Percentiles rank a stretch among this genome's conserved stretches.
phyloP scores from a whole-genome alignment of 92 coral and sea anemone species.

The Paragorgia papillata region DNA sequence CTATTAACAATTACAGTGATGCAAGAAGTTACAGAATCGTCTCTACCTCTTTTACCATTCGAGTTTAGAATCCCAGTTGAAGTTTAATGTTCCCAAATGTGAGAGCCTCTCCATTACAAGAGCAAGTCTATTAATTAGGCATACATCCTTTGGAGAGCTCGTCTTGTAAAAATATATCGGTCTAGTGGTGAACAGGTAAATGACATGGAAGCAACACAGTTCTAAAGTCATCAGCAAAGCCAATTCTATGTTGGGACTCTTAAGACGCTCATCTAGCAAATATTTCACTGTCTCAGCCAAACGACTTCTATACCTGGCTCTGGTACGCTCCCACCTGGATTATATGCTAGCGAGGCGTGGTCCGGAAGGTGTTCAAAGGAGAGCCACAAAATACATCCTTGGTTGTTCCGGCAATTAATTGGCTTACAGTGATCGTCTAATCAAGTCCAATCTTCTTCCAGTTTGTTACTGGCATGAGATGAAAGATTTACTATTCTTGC shows the following conservation, averaged over 20 bases:
- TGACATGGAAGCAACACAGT: slow-evolving; percentile 24
- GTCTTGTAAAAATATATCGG: slow-evolving; percentile 30
- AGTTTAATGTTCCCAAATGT: slow-evolving; percentile 21
- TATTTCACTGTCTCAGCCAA: slow-evolving; percentile 15
- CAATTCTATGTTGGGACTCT: slow-evolving; percentile 39
- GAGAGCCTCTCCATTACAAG: not conserved
- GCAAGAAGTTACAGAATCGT: slow-evolving; percentile 12
- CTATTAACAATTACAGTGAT: slow-evolving; percentile 16
- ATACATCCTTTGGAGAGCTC: not conserved
- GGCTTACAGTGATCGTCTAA: slow-evolving; percentile 27
- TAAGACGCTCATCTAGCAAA: slow-evolving; percentile 15
- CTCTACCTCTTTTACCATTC: slow-evolving; percentile 3
- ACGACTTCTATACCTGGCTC: slow-evolving; percentile 15
- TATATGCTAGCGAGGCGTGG: slow-evolving; percentile 49
- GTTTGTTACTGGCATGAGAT: slow-evolving; percentile 35
- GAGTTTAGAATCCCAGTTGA: slow-evolving; percentile 15
- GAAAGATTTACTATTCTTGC: slow-evolving; percentile 27
- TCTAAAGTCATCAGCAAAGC: slow-evolving; percentile 38
- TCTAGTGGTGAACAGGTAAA: slow-evolving; percentile 2
- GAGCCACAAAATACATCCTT: slow-evolving; percentile 44
- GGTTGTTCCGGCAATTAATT: slow-evolving; percentile 2
- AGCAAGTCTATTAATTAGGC: not conserved
- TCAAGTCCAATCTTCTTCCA: slow-evolving; percentile 14
- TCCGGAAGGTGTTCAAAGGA: slow-evolving; percentile 44
- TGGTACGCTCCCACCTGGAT: slow-evolving; percentile 40